Percentiles rank a stretch among this genome's conserved stretches.
phyloP scores from a whole-genome alignment of 2,113 vertebrate species.

The Ailurus styani region DNA sequence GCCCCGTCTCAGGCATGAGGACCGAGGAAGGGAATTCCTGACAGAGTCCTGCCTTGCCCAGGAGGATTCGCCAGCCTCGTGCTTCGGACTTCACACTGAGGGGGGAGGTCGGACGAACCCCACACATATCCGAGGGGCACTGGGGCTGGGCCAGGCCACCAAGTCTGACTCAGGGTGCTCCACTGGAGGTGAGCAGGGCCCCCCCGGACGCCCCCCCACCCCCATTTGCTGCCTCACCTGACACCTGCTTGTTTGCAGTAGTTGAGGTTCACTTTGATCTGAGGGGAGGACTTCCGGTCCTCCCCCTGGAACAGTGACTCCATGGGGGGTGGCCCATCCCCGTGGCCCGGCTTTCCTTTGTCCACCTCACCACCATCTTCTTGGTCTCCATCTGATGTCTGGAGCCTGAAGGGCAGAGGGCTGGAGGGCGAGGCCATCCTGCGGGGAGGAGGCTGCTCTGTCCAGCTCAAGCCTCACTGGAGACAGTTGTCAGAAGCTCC shows the following conservation, averaged over 20 bases:
- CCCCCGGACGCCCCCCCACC: no score
- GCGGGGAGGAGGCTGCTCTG: no score
- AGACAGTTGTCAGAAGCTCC: not conserved
- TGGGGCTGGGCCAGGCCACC: not conserved
- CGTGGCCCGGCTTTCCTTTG: not conserved
- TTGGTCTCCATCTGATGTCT: conserved; percentile 71
- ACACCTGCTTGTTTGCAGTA: conserved; percentile 43
- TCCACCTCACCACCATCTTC: conserved; percentile 55
- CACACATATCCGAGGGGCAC: rapidly evolving
- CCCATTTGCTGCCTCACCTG: conserved; percentile 73
- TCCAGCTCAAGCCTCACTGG: not conserved
- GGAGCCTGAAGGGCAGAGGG: conserved; percentile 56
- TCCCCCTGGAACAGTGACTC: conserved; percentile 79
- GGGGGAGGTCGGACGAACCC: not conserved
- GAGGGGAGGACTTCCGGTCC: conserved; percentile 69
- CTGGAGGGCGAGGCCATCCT: conserved; percentile 45
- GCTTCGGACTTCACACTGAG: not conserved
- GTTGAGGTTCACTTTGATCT: conserved; percentile 78
- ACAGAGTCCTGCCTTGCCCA: not conserved
- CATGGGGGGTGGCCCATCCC: conserved; percentile 68
- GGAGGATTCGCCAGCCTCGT: not conserved
- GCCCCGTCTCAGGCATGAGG: not conserved
- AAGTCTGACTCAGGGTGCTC: not conserved
- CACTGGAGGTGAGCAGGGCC: not conserved
- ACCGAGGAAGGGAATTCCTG: not conserved